Conservation (phyloP, 2,113 vertebrate species). For the Catharus fuscescens region DNA sequence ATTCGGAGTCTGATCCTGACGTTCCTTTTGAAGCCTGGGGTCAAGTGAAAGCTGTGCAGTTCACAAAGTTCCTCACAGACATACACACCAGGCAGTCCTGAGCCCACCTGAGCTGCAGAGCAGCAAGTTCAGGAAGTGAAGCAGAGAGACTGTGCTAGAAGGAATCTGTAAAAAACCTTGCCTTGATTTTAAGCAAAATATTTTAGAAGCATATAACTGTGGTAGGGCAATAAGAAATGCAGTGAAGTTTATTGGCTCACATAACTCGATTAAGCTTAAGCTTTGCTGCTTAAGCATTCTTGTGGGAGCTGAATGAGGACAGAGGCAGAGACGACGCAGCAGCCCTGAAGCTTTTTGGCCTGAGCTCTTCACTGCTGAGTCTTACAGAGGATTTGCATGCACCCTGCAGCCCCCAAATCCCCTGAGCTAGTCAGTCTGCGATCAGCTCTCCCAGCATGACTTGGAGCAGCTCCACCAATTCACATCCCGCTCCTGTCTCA, state of each 20-base stretch:
- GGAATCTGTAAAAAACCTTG: neutral
- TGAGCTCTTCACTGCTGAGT: neutral
- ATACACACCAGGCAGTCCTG: fast-evolving
- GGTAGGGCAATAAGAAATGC: neutral
- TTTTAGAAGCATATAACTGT: neutral
- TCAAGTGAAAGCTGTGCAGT: neutral
- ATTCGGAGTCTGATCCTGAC: neutral
- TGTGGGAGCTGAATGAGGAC: neutral
- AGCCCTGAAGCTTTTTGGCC: neutral
- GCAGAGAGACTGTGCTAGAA: neutral
- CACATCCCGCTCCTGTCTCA: neutral
- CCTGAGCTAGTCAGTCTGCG: neutral
- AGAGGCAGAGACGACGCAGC: neutral
- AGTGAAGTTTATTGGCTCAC: neutral
- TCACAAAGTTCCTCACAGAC: neutral
- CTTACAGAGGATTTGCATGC: neutral
- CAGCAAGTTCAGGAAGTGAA: neutral
- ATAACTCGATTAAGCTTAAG: neutral
- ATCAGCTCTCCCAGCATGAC: neutral
- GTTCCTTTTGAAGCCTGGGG: neutral
- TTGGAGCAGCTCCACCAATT: neutral
- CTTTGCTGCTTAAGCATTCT: neutral
- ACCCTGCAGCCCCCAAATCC: neutral
- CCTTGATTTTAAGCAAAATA: neutral
- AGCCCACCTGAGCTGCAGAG: neutral